Evolutionary conservation across 2,113 vertebrate genomes (phyloP).

Genomic region (Geothlypis trichas): DNA sequence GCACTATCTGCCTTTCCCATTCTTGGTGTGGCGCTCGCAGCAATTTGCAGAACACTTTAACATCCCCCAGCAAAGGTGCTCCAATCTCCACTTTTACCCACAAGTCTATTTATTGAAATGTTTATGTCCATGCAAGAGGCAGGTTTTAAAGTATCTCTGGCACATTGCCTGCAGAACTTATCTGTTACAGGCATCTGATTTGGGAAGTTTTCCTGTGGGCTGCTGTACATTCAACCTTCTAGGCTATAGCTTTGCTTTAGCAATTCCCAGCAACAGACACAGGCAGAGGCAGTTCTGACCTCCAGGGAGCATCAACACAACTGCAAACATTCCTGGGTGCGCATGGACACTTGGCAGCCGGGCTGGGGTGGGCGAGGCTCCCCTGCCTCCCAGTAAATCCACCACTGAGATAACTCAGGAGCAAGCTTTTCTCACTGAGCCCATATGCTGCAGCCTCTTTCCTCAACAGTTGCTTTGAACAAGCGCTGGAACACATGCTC

Average conservation of each 20-base stretch:
- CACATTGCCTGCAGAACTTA: not conserved
- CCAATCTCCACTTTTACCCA: not conserved
- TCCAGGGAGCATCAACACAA: not conserved
- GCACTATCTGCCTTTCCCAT: not conserved
- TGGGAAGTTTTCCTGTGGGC: not conserved
- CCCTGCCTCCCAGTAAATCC: not conserved
- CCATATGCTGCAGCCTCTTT: not conserved
- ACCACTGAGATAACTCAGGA: not conserved
- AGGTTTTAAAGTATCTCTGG: not conserved
- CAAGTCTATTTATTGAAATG: not conserved
- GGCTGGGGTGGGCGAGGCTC: not conserved
- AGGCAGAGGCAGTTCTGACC: not conserved
- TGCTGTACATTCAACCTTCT: not conserved
- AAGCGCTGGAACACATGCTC: not conserved
- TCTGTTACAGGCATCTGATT: not conserved
- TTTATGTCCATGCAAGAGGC: not conserved
- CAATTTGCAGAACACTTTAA: not conserved
- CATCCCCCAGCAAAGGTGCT: not conserved
- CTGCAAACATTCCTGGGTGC: not conserved
- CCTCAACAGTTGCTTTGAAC: not conserved
- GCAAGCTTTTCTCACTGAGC: not conserved
- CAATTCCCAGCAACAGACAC: not conserved
- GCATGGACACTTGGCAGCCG: rapidly evolving
- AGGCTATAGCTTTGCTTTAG: not conserved
- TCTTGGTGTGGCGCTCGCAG: not conserved